A percentile compares a stretch with the other conserved stretches of the same genome.
Evolutionary conservation across 2,888 invertebrate species (phyloP).

Genomic region (Epinotia bilunana): DNA sequence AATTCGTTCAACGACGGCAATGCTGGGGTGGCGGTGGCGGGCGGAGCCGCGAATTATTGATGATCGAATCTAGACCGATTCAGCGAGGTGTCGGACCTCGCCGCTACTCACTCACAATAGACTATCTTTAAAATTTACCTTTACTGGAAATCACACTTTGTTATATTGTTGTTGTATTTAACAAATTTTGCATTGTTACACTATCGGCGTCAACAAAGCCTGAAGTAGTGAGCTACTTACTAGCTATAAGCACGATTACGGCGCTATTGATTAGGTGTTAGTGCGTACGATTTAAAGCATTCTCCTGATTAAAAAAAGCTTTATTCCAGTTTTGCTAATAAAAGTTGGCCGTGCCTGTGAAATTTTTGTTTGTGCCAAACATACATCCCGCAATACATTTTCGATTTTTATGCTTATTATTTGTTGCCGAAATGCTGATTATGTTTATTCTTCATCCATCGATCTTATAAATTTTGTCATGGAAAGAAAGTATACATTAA

Average conservation of each 20-base stretch:
- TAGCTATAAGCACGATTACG: too few relatives aligned
- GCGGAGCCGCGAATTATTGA: constrained; percentile 62
- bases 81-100: constrained; percentile 46
- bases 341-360: too few relatives aligned
- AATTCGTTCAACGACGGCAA: constrained; percentile 60
- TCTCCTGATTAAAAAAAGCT: not conserved
- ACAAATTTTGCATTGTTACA: too few relatives aligned
- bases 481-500: constrained; percentile 1
- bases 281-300: not conserved
- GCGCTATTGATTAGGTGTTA: not conserved
- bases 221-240: not conserved
- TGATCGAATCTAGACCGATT: constrained; percentile 53
- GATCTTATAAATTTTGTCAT: not conserved
- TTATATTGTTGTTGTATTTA: not conserved
- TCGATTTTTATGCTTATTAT: not conserved
- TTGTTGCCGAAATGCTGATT: not conserved
- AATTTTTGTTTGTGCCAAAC: too few relatives aligned
- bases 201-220: not conserved
- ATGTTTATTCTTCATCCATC: not conserved
- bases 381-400: too few relatives aligned
- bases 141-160: not conserved
- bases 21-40: constrained; percentile 54
- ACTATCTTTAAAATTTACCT: constrained; percentile 24
- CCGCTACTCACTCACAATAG: constrained; percentile 37
- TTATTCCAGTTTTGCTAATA: too few relatives aligned